Conservation (phyloP, 1,140 invertebrate species). For the Probaryconus sp. region DNA sequence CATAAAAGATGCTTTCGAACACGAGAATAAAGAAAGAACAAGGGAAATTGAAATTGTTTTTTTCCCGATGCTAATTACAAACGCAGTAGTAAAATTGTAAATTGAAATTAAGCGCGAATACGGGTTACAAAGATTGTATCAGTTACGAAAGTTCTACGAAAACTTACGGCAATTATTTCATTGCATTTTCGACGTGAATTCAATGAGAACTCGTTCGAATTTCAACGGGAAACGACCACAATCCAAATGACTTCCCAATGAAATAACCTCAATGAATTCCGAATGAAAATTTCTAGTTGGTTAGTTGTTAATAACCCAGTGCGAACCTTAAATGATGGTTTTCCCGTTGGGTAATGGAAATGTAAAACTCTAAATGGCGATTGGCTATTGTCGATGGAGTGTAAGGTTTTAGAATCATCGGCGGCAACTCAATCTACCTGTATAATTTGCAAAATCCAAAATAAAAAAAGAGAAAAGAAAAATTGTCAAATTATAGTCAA, state of each 20-base stretch:
- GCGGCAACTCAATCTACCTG: too few relatives aligned
- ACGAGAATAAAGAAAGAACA: not conserved
- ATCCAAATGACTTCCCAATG: conserved; percentile 48
- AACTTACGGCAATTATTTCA: conserved; percentile 48
- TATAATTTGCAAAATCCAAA: too few relatives aligned
- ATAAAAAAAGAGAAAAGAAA: too few relatives aligned
- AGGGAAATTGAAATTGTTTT: conserved; percentile 23
- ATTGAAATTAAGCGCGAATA: conserved; percentile 22
- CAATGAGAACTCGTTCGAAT: conserved; percentile 43
- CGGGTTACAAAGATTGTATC: conserved; percentile 41
- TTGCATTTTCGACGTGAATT: conserved; percentile 31
- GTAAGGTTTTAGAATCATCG: too few relatives aligned
- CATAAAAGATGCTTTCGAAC: not conserved
- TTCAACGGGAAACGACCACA: conserved; percentile 38
- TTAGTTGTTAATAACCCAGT: conserved; percentile 46
- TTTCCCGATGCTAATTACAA: conserved; percentile 31
- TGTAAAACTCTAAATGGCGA: too few relatives aligned
- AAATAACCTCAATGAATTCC: conserved; percentile 47
- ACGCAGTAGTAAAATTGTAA: conserved; percentile 43
- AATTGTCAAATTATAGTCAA: too few relatives aligned
- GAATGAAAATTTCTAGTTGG: conserved; percentile 47
- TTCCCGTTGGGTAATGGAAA: too few relatives aligned
- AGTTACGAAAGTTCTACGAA: conserved; percentile 40
- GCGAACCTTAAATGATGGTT: conserved; percentile 25
- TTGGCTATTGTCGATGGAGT: too few relatives aligned